Evolutionary conservation across 2,797 vertebrate genomes (phyloP).

Genomic region (Gobionotothen gibberifrons): DNA sequence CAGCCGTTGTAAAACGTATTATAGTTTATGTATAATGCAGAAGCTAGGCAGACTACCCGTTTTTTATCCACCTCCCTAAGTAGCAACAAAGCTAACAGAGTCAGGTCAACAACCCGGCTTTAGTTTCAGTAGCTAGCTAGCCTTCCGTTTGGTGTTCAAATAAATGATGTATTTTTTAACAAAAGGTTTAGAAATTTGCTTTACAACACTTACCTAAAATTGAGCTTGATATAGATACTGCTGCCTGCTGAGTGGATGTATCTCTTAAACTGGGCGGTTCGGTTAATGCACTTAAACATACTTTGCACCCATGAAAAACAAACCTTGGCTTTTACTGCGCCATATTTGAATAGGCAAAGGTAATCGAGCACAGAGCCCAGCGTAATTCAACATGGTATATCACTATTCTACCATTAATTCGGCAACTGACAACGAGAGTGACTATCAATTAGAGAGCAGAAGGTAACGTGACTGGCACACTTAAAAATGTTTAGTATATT

Average conservation of each 20-base stretch:
- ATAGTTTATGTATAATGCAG: accelerated
- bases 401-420: not conserved
- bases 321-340: conserved; percentile 72
- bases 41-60: not conserved
- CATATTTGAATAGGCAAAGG: conserved; percentile 74
- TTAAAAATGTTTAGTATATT: accelerated
- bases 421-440: accelerated
- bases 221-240: conserved; percentile 35
- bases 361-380: conserved; percentile 42
- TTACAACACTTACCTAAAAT: conserved; percentile 68
- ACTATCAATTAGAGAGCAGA: accelerated
- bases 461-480: accelerated
- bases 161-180: not conserved
- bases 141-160: not conserved
- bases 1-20: not conserved
- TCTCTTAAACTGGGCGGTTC: conserved; percentile 64
- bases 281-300: conserved; percentile 85
- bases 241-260: conserved; percentile 51
- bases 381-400: accelerated
- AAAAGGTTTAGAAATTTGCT: not conserved
- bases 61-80: not conserved
- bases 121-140: conserved; percentile 32
- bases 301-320: conserved; percentile 76
- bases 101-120: conserved; percentile 56
- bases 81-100: conserved; percentile 46